A percentile compares a stretch with the other conserved stretches of the same genome.
Conservation (phyloP, 2,113 vertebrate genomes). For the Pomatostomus ruficeps region DNA sequence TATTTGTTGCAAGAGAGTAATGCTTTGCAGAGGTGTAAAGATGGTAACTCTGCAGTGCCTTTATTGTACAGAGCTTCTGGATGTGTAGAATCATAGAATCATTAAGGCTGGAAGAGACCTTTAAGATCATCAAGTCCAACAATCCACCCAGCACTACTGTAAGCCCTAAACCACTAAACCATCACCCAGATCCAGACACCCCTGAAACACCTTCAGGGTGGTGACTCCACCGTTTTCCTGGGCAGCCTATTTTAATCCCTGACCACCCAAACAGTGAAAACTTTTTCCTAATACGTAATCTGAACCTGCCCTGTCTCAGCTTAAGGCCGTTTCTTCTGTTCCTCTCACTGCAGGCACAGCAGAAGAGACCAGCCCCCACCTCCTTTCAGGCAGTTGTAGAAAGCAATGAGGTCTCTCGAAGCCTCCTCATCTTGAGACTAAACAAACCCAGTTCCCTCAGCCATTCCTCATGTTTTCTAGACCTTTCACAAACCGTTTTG, state of each 20-base stretch:
- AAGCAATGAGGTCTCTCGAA: background rate
- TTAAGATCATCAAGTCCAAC: background rate
- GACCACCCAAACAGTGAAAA: background rate
- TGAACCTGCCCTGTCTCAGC: background rate
- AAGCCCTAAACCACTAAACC: background rate
- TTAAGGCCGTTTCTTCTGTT: background rate
- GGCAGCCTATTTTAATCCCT: background rate
- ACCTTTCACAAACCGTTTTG: fast-evolving
- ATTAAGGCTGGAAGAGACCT: background rate
- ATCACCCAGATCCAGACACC: background rate
- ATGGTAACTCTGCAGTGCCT: background rate
- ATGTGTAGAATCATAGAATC: background rate
- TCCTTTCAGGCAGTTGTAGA: background rate
- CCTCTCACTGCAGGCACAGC: background rate
- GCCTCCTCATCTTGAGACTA: background rate
- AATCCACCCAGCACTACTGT: background rate
- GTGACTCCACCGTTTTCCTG: background rate
- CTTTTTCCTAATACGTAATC: background rate
- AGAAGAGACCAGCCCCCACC: background rate
- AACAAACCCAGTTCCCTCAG: background rate
- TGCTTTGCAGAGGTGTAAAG: background rate
- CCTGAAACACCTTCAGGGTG: background rate
- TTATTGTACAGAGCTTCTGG: background rate
- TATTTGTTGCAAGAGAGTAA: background rate
- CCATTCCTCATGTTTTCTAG: background rate